These are phyloP conservation scores for Dendrolimus houi DNA, from an alignment of 2,888 invertebrate species.

Conservation along the genomic window DNA sequence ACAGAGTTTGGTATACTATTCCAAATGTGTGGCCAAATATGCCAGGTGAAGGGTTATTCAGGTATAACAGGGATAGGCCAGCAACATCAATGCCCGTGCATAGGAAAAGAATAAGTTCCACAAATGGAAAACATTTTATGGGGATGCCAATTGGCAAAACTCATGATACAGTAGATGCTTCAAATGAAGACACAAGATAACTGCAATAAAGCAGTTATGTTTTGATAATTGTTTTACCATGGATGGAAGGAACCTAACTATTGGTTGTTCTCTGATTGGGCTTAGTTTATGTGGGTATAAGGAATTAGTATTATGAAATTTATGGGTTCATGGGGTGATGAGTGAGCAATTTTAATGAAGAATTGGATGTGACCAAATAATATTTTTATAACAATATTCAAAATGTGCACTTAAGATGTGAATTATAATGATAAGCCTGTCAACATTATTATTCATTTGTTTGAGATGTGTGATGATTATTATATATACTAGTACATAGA, in stretches of 20 bases:
- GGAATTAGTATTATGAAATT: too few relatives aligned
- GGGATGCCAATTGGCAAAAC: conserved; percentile 82
- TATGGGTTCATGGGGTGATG: too few relatives aligned
- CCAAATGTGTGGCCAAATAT: conserved; percentile 79
- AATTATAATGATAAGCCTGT: too few relatives aligned
- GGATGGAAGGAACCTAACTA: background rate
- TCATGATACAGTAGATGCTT: conserved; percentile 35
- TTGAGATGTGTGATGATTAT: too few relatives aligned
- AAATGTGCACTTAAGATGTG: too few relatives aligned
- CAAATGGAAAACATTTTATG: conserved; percentile 82
- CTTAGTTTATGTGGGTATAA: too few relatives aligned
- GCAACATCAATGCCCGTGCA: conserved; percentile 35
- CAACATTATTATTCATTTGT: too few relatives aligned
- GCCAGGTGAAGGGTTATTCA: conserved; percentile 88
- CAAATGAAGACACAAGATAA: conserved; percentile 51
- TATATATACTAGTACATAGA: too few relatives aligned
- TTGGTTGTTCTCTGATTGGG: background rate
- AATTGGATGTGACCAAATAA: too few relatives aligned
- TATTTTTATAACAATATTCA: too few relatives aligned
- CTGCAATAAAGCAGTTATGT: background rate
- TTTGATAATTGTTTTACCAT: background rate
- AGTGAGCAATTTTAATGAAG: too few relatives aligned
- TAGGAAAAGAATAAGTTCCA: conserved; percentile 60
- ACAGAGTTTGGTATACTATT: conserved; percentile 85
- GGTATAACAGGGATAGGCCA: conserved; percentile 79